Percentiles rank a stretch among this genome's conserved stretches.
Conservation (phyloP, 2,888 invertebrate genomes). For the Stegana nigrithorax region DNA sequence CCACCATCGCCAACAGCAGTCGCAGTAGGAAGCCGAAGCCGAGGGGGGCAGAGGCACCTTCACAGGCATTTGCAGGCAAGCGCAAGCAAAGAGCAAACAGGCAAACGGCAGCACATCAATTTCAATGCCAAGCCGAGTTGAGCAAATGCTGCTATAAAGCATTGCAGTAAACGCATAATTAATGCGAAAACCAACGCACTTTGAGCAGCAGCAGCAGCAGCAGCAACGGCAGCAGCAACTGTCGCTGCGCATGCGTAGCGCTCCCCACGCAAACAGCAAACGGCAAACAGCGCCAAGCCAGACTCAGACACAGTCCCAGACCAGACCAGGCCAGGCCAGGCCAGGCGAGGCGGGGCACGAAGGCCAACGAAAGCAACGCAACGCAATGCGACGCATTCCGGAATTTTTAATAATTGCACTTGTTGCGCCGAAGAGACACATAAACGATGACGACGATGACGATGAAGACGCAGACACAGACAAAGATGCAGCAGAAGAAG, state of each 20-base stretch:
- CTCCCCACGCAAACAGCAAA: constrained; percentile 5
- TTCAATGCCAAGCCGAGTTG: constrained; percentile 8
- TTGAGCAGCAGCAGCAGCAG: constrained; percentile 49
- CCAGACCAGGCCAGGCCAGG: too few species aligned
- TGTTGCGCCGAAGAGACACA: constrained; percentile 17
- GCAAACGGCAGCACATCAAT: constrained; percentile 15
- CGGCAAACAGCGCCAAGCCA: too few species aligned
- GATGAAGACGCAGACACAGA: constrained; percentile 39
- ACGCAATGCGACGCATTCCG: constrained; percentile 19
- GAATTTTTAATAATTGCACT: constrained; percentile 15
- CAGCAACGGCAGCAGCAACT: constrained; percentile 28
- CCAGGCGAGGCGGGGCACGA: too few species aligned
- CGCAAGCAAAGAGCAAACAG: background rate
- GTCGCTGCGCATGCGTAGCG: constrained; percentile 2
- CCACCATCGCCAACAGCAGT: constrained; percentile 30
- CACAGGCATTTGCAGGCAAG: background rate
- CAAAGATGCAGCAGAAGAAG: constrained; percentile 41
- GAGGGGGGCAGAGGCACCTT: background rate
- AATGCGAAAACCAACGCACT: constrained; percentile 61
- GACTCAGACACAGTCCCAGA: too few species aligned
- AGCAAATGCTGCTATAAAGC: constrained; percentile 1
- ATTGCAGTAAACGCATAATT: constrained; percentile 48
- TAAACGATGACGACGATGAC: constrained; percentile 12
- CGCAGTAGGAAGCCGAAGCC: constrained; percentile 27
- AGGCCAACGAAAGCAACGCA: background rate